Evolutionary conservation across 30 jellyfish, hydroid and myxozoan species (phyloP).

Genomic region (Aurelia coerulea): DNA sequence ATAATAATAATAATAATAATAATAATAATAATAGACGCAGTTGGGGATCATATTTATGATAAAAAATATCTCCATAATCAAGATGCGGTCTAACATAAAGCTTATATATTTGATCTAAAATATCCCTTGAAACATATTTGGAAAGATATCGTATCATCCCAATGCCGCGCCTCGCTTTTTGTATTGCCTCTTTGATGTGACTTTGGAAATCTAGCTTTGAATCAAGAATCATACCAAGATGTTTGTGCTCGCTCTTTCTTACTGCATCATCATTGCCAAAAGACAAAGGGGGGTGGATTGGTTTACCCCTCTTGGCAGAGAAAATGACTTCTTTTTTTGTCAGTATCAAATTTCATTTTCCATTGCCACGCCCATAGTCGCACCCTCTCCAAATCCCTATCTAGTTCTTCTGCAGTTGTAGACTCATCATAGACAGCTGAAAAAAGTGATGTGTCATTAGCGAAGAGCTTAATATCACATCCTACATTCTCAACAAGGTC

Average conservation of each 20-base stretch:
- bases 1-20: no score
- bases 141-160: constrained; percentile 51
- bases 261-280: constrained; percentile 32
- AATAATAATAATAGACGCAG: constrained; percentile 14
- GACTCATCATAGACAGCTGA: constrained; percentile 34
- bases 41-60: constrained; percentile 58
- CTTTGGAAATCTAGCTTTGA: constrained; percentile 52
- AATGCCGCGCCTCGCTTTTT: constrained; percentile 44
- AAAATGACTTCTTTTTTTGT: constrained; percentile 42
- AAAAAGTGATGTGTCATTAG: constrained; percentile 38
- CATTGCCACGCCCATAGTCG: constrained; percentile 64
- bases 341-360: constrained; percentile 56
- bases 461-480: constrained; percentile 38
- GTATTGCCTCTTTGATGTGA: constrained; percentile 48
- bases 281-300: constrained; percentile 42
- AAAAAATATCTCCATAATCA: constrained; percentile 41
- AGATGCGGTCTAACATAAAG: constrained; percentile 54
- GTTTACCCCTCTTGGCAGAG: constrained; percentile 37
- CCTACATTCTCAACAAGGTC: constrained; percentile 24
- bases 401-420: constrained; percentile 24
- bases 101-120: constrained; percentile 45
- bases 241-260: constrained; percentile 36
- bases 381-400: constrained; percentile 39
- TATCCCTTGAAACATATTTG: constrained; percentile 40
- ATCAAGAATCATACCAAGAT: constrained; percentile 51